Conservation (phyloP, 1,140 invertebrate species). For the Vanessa tameamea region DNA sequence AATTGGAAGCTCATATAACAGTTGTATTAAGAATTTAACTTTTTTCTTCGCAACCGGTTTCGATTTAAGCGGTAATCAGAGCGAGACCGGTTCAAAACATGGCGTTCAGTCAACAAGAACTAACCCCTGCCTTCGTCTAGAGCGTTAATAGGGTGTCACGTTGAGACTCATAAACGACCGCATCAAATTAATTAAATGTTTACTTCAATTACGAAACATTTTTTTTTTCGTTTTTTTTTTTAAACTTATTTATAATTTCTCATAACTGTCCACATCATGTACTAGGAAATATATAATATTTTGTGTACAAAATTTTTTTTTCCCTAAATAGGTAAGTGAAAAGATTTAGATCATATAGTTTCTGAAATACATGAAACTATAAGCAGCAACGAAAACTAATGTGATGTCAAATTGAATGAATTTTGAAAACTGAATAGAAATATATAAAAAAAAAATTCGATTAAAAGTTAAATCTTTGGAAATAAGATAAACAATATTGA, state of each 20-base stretch:
- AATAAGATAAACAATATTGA: no score
- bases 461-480: no score
- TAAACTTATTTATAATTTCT: no score
- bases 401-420: background rate
- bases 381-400: no score
- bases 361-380: background rate
- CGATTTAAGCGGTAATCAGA: conserved; percentile 17
- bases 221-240: background rate
- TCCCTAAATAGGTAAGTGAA: no score
- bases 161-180: background rate
- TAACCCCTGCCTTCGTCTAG: conserved; percentile 4
- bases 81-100: conserved; percentile 6
- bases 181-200: background rate
- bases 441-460: no score
- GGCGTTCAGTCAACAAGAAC: conserved; percentile 22
- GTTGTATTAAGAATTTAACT: conserved; percentile 4
- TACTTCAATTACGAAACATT: background rate
- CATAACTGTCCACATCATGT: no score
- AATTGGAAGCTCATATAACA: conserved; percentile 5
- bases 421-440: background rate
- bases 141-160: background rate
- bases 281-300: no score
- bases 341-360: no score
- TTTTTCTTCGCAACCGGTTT: conserved; percentile 16
- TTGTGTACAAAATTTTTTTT: no score